A percentile compares a stretch with the other conserved stretches of the same genome.
These are phyloP conservation scores for Schlechtendalia chinensis DNA, from an alignment of 1,140 invertebrate genomes.

Conservation along the genomic window DNA sequence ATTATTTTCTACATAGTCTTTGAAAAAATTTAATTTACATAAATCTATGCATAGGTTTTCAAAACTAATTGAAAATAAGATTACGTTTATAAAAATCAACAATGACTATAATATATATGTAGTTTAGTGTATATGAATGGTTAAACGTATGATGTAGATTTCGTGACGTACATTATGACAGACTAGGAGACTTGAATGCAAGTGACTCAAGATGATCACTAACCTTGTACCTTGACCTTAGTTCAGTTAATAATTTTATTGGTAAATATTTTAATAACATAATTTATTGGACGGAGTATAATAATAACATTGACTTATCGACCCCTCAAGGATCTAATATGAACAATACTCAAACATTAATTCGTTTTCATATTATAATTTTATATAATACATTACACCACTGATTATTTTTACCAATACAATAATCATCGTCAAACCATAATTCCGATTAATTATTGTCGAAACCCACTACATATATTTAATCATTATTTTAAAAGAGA, in stretches of 20 bases:
- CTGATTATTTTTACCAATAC: background rate
- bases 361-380: background rate
- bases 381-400: background rate
- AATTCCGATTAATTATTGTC: background rate
- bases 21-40: background rate
- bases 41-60: background rate
- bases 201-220: background rate
- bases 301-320: slow-evolving; percentile 32
- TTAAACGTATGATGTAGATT: background rate
- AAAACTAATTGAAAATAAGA: too few species aligned
- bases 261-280: slow-evolving; percentile 10
- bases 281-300: background rate
- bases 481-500: background rate
- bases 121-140: background rate
- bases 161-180: background rate
- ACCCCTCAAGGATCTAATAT: background rate
- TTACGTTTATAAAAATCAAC: background rate
- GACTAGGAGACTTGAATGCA: slow-evolving; percentile 16
- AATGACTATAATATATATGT: background rate
- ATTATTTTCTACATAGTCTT: background rate
- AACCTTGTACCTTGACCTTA: slow-evolving; percentile 27
- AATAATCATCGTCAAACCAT: background rate
- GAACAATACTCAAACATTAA: background rate
- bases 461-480: background rate
- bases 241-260: background rate